Percentiles rank a stretch among this genome's conserved stretches.
These are phyloP conservation scores for Hymenochirus boettgeri DNA, from an alignment of 2,113 vertebrate genomes.

Conservation along the genomic window DNA sequence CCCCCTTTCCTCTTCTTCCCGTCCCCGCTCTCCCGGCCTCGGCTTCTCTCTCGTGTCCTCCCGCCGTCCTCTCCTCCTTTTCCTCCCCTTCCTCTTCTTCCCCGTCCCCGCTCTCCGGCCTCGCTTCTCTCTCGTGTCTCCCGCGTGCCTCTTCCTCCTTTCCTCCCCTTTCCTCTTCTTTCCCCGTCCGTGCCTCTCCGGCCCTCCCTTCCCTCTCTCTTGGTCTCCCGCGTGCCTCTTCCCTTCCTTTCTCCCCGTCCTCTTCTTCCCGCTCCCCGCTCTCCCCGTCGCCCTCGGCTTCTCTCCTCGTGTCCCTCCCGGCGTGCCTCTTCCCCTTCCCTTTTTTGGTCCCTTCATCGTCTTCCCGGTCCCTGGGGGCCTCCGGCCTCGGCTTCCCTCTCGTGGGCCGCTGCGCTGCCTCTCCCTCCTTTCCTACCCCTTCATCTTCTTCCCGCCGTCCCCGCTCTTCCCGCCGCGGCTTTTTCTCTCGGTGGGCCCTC, in stretches of 20 bases:
- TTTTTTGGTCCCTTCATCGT: neutral
- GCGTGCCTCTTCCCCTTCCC: neutral
- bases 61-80: neutral
- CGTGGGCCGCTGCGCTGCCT: neutral
- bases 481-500: neutral
- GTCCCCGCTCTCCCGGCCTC: no score
- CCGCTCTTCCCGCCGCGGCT: no score
- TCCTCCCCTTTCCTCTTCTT: neutral
- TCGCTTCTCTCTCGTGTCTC: no score
- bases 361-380: neutral
- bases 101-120: no score
- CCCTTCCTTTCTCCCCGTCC: no score
- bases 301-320: neutral
- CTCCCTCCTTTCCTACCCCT: neutral
- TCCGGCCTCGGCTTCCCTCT: neutral
- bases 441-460: no score
- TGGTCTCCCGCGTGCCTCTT: neutral
- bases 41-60: neutral
- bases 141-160: no score
- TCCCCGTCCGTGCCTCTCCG: neutral
- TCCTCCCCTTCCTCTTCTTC: neutral
- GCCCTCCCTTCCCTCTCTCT: neutral
- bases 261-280: neutral
- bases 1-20: no score
- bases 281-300: neutral